Base-by-base conservation (phyloP, 2,888 invertebrate genomes). In the Pheosia gnoma region DNA sequence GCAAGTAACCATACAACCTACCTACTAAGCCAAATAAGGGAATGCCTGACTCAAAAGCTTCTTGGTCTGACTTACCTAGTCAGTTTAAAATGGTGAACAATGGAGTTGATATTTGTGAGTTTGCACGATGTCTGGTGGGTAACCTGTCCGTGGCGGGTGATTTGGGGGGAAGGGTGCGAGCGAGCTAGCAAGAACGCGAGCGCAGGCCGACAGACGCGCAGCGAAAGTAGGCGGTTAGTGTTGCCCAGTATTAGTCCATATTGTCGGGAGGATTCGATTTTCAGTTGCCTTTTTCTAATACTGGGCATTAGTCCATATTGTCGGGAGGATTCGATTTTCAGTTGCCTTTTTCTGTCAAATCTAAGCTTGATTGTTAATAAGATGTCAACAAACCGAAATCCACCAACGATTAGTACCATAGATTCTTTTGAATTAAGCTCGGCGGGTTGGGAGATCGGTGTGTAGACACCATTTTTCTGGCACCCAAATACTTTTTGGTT, bases 131-230 rank as follows among this genome's bases (percentile, higher is more conserved):
- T 68, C 62, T 59, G 60, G 25, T 25, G 25, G 25, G 63, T 74
- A 72, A 72, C 71, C 70, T 76, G 76, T 67, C 67, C 71, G 72
- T 73, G 70, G 69, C 69, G 76, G 72, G 68, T 76, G 67, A 70
- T 70, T 70, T 66, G 75, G 74, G 64, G 77, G 68, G 76, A 78
- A 79, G 74, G 78, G 78, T 77, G 74, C 74, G 62, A 89, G 89
- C 81, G 86, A 86, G 89, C 68, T 72, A 81, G 86, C 78, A 81
- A 84, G 75, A 84, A 71, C 83, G 84, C 87, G 75, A 79, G 87
- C 87, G 87, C 89, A 87, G 79, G 75, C 88, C 25, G 11, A 54
- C 8, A 38, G 81, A 83, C 81, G 83, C 85, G 82, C 86, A 90
- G 91, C 91, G 92, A 91, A 93, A 93, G 92, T 92, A 13, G 25